A percentile compares a stretch with the other conserved stretches of the same genome.
These are phyloP conservation scores for Drosophila insularis DNA, from an alignment of 1,140 invertebrate genomes.

Conservation along the genomic window DNA sequence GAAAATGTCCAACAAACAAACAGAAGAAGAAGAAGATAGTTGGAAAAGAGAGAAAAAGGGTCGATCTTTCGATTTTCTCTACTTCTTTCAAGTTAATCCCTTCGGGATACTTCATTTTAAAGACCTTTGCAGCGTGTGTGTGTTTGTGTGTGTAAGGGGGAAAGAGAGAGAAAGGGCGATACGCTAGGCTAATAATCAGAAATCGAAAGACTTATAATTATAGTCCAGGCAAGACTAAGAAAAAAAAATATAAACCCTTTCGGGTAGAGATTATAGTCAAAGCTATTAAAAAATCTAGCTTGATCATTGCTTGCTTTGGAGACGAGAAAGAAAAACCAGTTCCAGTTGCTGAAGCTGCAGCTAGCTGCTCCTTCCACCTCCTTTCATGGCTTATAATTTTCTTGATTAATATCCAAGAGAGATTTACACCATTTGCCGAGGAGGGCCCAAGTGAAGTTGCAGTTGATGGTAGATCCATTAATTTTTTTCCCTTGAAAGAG, in stretches of 20 bases:
- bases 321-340: constrained; percentile 41
- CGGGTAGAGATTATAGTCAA: constrained; percentile 69
- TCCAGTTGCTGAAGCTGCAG: background rate
- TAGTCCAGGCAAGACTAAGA: constrained; percentile 52
- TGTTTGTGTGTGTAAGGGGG: constrained; percentile 19
- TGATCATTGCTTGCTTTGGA: constrained; percentile 54
- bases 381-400: constrained; percentile 62
- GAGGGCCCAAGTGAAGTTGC: constrained; percentile 18
- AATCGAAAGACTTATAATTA: constrained; percentile 57
- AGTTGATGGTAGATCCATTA: constrained; percentile 54
- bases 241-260: constrained; percentile 58
- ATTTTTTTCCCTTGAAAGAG: constrained; percentile 50
- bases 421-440: constrained; percentile 59
- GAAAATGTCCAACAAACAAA: constrained; percentile 10
- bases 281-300: constrained; percentile 78
- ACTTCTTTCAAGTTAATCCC: constrained; percentile 37
- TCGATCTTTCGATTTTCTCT: constrained; percentile 38
- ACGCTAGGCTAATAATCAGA: constrained; percentile 77
- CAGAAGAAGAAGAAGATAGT: constrained; percentile 17
- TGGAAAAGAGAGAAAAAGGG: constrained; percentile 28
- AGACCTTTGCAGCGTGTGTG: constrained; percentile 1
- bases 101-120: constrained; percentile 41
- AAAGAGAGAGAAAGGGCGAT: constrained; percentile 30
- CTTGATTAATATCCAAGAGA: constrained; percentile 78
- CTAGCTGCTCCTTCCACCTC: constrained; percentile 22